A percentile compares a stretch with the other conserved stretches of the same genome.
phyloP scores from a whole-genome alignment of 2,113 vertebrate genomes.

The Chaetodon trifascialis region DNA sequence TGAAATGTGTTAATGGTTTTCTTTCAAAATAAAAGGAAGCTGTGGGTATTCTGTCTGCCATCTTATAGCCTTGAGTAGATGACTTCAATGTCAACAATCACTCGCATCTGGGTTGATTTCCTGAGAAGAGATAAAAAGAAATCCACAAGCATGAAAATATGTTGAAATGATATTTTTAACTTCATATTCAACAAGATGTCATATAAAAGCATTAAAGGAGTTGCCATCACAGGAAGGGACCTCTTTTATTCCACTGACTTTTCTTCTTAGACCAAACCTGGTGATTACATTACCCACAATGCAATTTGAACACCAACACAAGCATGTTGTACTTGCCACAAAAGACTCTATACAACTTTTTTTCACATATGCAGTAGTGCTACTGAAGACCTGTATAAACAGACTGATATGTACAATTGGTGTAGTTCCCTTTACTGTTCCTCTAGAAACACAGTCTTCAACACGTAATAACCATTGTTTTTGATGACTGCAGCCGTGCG shows the following conservation, averaged over 20 bases:
- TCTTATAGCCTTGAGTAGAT: not conserved
- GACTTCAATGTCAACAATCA: conserved; percentile 2
- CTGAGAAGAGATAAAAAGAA: conserved; percentile 28
- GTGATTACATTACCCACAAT: no score
- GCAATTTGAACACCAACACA: no score
- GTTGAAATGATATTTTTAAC: not conserved
- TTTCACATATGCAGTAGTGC: not conserved
- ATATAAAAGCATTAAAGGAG: not conserved
- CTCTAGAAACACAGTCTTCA: not conserved
- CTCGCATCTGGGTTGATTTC: conserved; percentile 30
- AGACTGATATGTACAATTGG: not conserved
- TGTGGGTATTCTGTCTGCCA: not conserved
- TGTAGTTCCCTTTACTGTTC: not conserved
- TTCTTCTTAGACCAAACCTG: no score
- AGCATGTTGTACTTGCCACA: not conserved
- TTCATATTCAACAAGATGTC: not conserved
- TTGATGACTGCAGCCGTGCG: no score
- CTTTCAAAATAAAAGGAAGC: not conserved
- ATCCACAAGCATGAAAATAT: not conserved
- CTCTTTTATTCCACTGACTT: no score
- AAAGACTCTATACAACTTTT: no score
- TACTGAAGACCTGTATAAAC: not conserved
- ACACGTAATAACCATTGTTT: no score
- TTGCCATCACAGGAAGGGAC: no score
- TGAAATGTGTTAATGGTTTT: not conserved